Evolutionary conservation across 2,113 vertebrate species (phyloP).

Genomic region (Brienomyrus longianalis): DNA sequence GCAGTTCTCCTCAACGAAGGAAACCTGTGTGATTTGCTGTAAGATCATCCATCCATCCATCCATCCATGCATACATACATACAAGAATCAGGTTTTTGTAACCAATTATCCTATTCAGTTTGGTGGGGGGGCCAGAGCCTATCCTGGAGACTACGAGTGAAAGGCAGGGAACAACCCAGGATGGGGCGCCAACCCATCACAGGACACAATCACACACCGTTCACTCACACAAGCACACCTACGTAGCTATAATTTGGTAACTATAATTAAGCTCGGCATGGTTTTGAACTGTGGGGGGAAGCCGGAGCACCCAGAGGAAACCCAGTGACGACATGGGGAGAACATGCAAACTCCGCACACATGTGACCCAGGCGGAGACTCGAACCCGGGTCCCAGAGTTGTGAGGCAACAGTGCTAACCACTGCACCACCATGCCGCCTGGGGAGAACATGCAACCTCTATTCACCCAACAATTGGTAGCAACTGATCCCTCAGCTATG

Average conservation of each 20-base stretch:
- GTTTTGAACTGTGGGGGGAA: not conserved
- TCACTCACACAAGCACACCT: not conserved
- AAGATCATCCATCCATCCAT: not conserved
- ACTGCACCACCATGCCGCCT: too few species aligned
- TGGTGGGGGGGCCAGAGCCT: not conserved
- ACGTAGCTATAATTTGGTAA: too few species aligned
- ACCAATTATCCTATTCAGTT: too few species aligned
- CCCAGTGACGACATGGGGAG: not conserved
- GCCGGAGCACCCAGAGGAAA: not conserved
- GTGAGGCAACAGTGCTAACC: too few species aligned
- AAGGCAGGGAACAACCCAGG: not conserved
- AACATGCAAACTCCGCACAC: not conserved
- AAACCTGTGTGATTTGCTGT: not conserved
- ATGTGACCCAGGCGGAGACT: too few species aligned
- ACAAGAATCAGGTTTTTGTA: not conserved
- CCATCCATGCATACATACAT: not conserved
- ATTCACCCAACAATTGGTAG: not conserved
- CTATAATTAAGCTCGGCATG: not conserved
- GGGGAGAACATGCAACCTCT: not conserved
- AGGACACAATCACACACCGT: not conserved
- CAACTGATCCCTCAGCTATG: not conserved
- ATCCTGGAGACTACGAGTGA: not conserved
- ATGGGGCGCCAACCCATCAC: not conserved
- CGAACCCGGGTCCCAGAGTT: too few species aligned
- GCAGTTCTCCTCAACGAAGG: not conserved